Percentiles rank a stretch among this genome's conserved stretches.
Evolutionary conservation across 2,113 vertebrate species (phyloP).

Genomic region (Chaenocephalus aceratus): DNA sequence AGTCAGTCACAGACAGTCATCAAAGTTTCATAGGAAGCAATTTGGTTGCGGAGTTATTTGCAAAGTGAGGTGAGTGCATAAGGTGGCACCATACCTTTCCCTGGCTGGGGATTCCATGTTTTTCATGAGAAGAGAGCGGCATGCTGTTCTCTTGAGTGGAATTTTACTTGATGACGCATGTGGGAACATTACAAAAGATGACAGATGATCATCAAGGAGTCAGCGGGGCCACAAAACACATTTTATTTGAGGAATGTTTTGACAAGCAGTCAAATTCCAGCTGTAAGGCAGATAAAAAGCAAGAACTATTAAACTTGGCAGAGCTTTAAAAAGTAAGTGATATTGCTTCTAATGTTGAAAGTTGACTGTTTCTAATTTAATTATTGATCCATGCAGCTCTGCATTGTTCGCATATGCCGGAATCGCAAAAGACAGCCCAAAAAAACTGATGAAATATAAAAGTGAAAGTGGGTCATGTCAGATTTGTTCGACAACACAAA

Average conservation of each 20-base stretch:
- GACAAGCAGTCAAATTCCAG: conserved; percentile 3
- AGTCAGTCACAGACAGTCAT: conserved; percentile 82
- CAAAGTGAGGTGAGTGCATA: conserved; percentile 73
- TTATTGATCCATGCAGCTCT: conserved; percentile 37
- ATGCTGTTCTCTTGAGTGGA: neutral
- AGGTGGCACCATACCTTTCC: conserved; percentile 55
- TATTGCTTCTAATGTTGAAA: neutral
- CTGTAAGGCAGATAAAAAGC: neutral
- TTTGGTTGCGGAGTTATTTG: conserved; percentile 76
- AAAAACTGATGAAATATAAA: conserved; percentile 26
- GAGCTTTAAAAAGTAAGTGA: neutral
- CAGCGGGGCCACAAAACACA: neutral
- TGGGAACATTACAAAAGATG: conserved; percentile 9
- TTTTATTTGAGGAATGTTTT: conserved; percentile 17
- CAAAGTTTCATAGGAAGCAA: conserved; percentile 83
- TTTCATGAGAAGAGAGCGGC: conserved; percentile 14
- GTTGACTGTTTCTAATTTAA: conserved; percentile 17
- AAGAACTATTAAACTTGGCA: neutral
- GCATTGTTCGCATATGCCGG: conserved; percentile 9
- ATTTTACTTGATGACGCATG: conserved; percentile 13
- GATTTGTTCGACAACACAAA: conserved; percentile 56
- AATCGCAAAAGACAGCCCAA: neutral
- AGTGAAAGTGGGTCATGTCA: conserved; percentile 61
- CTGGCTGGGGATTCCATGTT: conserved; percentile 19
- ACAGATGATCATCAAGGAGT: conserved; percentile 9